Base-by-base conservation (phyloP, 2,888 invertebrate genomes). In the Melinopterus prodromus region DNA sequence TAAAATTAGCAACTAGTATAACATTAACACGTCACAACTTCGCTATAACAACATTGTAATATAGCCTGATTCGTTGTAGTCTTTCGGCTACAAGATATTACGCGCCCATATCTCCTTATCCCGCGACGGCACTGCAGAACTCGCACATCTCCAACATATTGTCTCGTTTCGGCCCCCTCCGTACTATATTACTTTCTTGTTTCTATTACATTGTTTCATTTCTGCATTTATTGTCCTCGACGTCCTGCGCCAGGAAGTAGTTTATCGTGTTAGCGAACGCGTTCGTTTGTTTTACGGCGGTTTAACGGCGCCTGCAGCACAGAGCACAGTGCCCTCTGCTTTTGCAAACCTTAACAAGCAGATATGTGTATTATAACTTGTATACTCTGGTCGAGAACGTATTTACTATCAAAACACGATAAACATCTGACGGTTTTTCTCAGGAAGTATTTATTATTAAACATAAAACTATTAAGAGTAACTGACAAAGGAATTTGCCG, bases 201-300 rank as follows among this genome's bases (percentile, higher is more conserved):
- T 53, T 53, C 53, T 53, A 53, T 53, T 53, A 53, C 53, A 53
- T 53, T 53, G 53, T 53, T 53, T 53, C 53, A 53, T 53, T 53
- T 53, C 53, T 53, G 53, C 53, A 53, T 53, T 53, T 53, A 53
- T 53, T 53, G 53, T 53, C 53, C 9, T 12, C 53, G 53, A 9
- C 53, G 53, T 53, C 53, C 53, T 53, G 53, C 5, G 53, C 53
- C 53, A 53, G 53, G 53, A 53, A 53, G 53, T 53, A 53, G 53
- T 53, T 53, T 53, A 53, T 53, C 53, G 53, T 53, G 53, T 53
- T 53, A 53, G 53, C 53, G 53, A 53, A 53, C 53, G 53, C 1
- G 53, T 53, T 53, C 53, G 53, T 53, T 53, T 53, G 53, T 53
- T 53, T 53, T 53, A 53, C 53, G 53, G 53, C 53, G 12, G 2